Conservation (phyloP, 2,888 invertebrate genomes). For the Thera britannica region DNA sequence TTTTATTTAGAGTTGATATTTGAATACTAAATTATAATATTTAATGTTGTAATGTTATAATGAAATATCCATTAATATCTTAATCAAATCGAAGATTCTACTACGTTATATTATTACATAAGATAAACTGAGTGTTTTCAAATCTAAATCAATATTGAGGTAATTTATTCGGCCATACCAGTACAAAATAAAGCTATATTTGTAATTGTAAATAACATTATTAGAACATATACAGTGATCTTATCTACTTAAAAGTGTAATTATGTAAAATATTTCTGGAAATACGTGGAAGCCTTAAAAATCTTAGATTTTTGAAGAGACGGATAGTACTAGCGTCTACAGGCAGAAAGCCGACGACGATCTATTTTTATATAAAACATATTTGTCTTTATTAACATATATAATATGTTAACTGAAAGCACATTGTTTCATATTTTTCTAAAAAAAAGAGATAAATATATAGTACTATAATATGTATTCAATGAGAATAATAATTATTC, state of each 20-base stretch:
- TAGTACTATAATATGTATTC: conserved; percentile 62
- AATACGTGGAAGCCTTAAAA: conserved; percentile 83
- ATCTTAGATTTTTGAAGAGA: conserved; percentile 82
- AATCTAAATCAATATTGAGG: conserved; percentile 53
- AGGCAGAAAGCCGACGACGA: conserved; percentile 72
- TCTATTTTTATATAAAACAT: conserved; percentile 84
- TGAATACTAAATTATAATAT: conserved; percentile 59
- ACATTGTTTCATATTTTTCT: conserved; percentile 84
- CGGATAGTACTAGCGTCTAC: conserved; percentile 78
- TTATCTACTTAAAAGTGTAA: conserved; percentile 77
- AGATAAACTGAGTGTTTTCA: conserved; percentile 65
- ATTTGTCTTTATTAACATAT: conserved; percentile 84
- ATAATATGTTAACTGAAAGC: conserved; percentile 83
- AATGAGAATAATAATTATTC: conserved; percentile 64
- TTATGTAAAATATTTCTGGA: conserved; percentile 77
- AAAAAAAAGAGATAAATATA: conserved; percentile 74
- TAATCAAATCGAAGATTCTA: conserved; percentile 51
- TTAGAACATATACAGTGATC: conserved; percentile 72
- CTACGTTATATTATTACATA: conserved; percentile 56
- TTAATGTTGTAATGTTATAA: conserved; percentile 46
- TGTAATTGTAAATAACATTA: conserved; percentile 73
- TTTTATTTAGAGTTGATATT: conserved; percentile 72
- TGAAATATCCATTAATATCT: conserved; percentile 33
- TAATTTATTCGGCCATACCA: conserved; percentile 78
- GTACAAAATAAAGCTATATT: conserved; percentile 73